A percentile compares a stretch with the other conserved stretches of the same genome.
Evolutionary conservation across 2,113 vertebrate species (phyloP).

Genomic region (Megaleporinus macrocephalus): DNA sequence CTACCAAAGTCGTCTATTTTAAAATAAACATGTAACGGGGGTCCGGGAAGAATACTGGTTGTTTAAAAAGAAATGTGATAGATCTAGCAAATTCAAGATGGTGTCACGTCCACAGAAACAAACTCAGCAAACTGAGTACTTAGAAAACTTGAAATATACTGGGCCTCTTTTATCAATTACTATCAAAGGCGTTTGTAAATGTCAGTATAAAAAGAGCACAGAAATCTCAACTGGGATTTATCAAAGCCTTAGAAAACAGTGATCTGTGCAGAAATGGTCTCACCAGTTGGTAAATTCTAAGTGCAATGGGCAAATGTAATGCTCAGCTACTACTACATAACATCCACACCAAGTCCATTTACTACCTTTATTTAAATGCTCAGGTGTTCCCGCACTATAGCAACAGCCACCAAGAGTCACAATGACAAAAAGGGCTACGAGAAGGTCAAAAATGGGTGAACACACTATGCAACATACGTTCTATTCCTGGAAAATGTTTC

Average conservation of each 20-base stretch:
- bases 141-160: constrained; percentile 23
- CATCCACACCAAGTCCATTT: constrained; percentile 12
- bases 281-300: constrained; percentile 22
- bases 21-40: constrained; percentile 2
- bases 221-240: constrained; percentile 35
- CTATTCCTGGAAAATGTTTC: neutral
- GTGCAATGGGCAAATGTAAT: constrained; percentile 22
- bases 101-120: neutral
- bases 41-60: neutral
- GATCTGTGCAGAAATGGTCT: constrained; percentile 38
- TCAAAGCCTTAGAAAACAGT: constrained; percentile 48
- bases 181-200: constrained; percentile 36
- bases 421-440: neutral
- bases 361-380: constrained; percentile 10
- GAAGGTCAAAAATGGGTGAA: neutral
- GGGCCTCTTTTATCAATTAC: constrained; percentile 28
- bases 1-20: neutral
- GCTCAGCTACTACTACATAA: constrained; percentile 27
- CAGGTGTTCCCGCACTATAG: neutral
- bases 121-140: constrained; percentile 12
- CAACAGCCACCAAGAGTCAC: neutral
- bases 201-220: constrained; percentile 18
- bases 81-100: constrained; percentile 3
- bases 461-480: neutral
- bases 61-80: neutral